Base-by-base conservation (phyloP, 2,888 invertebrate species). In the Cremastinae sp. region DNA sequence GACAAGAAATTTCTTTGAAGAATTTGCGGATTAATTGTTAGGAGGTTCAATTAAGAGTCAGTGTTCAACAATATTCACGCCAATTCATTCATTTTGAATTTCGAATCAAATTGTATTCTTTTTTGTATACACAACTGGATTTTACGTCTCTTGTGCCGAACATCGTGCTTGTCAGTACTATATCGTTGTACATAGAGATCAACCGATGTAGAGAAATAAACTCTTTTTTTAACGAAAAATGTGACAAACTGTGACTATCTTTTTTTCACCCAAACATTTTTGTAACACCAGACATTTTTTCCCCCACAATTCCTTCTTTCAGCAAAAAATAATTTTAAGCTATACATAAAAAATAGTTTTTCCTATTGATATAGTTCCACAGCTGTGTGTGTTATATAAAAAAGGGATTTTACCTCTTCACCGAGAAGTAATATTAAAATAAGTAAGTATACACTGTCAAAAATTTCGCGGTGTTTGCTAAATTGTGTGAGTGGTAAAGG, bases 151-250 rank as follows among this genome's bases (percentile, higher is more conserved):
- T 78, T 66, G 70, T 82, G 83, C 81, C 80, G 77, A 84, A 82
- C 82, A 80, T 82, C 82, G 81, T 83, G 85, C 84, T 86, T 85
- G 85, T 86, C 85, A 82, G 87, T 89, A 88, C 88, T 87, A 85
- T 86, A 86, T 87, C 84, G 85, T 87, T 89, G 89, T 89, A 89
- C 87, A 88, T 87, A 88, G 85, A 28, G 28, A 86, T 83, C 87
- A 87, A 88, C 85, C 86, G 89, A 88, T 88, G 88, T 86, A 84
- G 88, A 87, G 87, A 89, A 89, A 89, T 89, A 89, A 89, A 89
- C 88, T 89, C 88, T 88, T 88, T 89, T 89, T 89, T 86, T 89
- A 88, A 89, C 86, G 87, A 89, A 86, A 28, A 38, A 59, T 43
- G 51, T 28, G 49, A 49, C 65, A 18, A 45, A 64, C 22, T 59